Base-by-base conservation (phyloP, 2,797 vertebrate genomes). In the Chelmon rostratus region DNA sequence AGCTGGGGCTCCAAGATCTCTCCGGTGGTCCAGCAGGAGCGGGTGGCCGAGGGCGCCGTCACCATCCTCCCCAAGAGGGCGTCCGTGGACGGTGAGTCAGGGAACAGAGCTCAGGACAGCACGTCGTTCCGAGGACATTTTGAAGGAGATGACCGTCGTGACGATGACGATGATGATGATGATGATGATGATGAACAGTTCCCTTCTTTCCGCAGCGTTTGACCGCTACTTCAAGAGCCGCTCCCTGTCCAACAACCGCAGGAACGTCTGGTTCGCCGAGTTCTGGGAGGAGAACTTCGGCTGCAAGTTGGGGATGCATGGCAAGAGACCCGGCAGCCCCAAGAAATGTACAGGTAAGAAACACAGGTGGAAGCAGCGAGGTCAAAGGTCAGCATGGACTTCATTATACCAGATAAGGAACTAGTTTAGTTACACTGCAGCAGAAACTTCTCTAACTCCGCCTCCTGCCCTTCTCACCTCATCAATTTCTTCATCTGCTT, bases 271-370 rank as follows among this genome's bases (percentile, higher is more conserved):
- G 98, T 99, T 99, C 79, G 98, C 98, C 13, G 98, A 99, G 91
- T 99, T 99, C 89, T 99, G 98, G 98, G 98, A 99, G 86, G 98
- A 98, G 86, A 99, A 99, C 91, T 99, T 99, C 73, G 95, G 94
- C 86, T 99, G 98, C 93, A 99, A 98, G 83, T 95, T 99, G 88
- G 97, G 97, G 88, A 98, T 97, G 83, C 97, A 98, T 62, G 97
- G 97, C 86, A 99, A 98, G 93, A 97, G 96, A 78, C 97, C 96
- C 0, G 97, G 96, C 72, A 97, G 97, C 89, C 95, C 97, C 78
- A 99, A 97, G 94, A 99, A 99, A 88, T 99, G 98, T 75, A 99
- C 98, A 96, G 98, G 98, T 99, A 96, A n/a, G 81, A 76, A n/a
- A 50, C 5, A 19, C 46, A 4, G 52, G 31, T 25, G 23, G n/a